These are phyloP conservation scores for Mystacides longicornis DNA, from an alignment of 2,888 invertebrate genomes.

Conservation along the genomic window DNA sequence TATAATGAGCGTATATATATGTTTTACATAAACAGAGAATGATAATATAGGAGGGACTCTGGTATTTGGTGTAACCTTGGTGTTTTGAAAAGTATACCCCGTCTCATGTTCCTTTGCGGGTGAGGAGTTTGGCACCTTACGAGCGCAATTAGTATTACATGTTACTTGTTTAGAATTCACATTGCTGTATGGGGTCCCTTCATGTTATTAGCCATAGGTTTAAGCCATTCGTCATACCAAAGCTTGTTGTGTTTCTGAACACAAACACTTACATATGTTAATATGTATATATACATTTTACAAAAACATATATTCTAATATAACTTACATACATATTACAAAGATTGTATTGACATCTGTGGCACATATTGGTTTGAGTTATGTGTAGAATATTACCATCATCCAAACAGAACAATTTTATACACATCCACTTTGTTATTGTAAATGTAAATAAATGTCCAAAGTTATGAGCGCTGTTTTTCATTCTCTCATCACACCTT, in stretches of 20 bases:
- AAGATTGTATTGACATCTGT: too few relatives aligned
- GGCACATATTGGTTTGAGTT: constrained; percentile 31
- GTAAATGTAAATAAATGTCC: constrained; percentile 55
- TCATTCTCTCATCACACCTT: neutral
- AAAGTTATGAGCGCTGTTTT: constrained; percentile 36
- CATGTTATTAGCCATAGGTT: constrained; percentile 20
- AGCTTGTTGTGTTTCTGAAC: constrained; percentile 12
- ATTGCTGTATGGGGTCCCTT: constrained; percentile 9
- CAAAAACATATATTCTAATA: too few relatives aligned
- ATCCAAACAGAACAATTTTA: constrained; percentile 37
- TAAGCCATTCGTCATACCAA: constrained; percentile 26
- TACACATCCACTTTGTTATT: constrained; percentile 51
- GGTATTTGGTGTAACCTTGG: neutral
- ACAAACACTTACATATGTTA: neutral
- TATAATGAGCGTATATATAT: constrained; percentile 17
- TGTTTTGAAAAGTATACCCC: constrained; percentile 1
- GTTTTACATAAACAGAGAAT: constrained; percentile 15
- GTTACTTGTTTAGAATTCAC: neutral
- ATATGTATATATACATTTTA: too few relatives aligned
- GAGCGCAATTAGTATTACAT: neutral
- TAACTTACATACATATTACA: too few relatives aligned
- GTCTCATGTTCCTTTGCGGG: neutral
- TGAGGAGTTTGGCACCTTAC: constrained; percentile 15
- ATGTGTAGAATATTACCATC: constrained; percentile 25
- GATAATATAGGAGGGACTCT: neutral